Conservation (phyloP, 2,113 vertebrate species). For the Etheostoma cragini region DNA sequence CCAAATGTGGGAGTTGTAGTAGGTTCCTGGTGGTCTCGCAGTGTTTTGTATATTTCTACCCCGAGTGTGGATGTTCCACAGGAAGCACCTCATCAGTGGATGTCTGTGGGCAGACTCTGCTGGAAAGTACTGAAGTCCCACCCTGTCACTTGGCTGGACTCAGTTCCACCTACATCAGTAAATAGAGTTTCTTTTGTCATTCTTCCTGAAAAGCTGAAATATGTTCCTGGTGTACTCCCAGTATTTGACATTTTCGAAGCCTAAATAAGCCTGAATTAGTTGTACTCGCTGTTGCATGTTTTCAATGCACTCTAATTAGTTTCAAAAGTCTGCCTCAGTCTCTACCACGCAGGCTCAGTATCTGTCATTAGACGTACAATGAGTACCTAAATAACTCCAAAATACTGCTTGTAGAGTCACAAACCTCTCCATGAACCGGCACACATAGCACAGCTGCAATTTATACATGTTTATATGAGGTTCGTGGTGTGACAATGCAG, state of each 20-base stretch:
- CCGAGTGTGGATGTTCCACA: neutral
- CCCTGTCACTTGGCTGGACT: slow-evolving; percentile 22
- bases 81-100: slow-evolving; percentile 43
- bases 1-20: slow-evolving; percentile 25
- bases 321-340: neutral
- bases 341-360: neutral
- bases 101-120: neutral
- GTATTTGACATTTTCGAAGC: neutral
- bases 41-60: neutral
- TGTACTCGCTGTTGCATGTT: neutral
- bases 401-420: slow-evolving; percentile 6
- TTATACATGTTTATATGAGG: neutral
- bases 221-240: too few species aligned
- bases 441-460: neutral
- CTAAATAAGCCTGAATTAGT: neutral
- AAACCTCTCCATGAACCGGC: neutral
- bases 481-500: neutral
- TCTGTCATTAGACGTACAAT: slow-evolving; percentile 3
- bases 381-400: slow-evolving; percentile 18
- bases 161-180: neutral
- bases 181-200: neutral
- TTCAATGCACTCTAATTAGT: slow-evolving; percentile 12
- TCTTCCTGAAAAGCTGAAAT: neutral
- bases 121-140: slow-evolving; percentile 10
- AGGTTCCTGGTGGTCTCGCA: neutral